phyloP scores from a whole-genome alignment of 1,140 invertebrate genomes.

The Microplitis mediator region DNA sequence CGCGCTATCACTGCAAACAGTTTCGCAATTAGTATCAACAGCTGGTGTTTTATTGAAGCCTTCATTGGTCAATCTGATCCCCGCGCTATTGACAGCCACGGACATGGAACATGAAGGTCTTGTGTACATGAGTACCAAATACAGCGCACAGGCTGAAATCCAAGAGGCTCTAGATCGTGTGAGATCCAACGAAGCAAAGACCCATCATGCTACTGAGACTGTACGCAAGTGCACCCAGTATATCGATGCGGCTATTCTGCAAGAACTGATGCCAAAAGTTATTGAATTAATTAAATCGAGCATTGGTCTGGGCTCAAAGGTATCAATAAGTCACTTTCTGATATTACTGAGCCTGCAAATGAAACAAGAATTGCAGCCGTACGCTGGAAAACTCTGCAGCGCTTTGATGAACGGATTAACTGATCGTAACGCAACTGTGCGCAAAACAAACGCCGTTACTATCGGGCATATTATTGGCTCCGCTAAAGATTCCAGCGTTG shows the following conservation, averaged over 20 bases:
- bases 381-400: constrained; percentile 77
- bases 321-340: constrained; percentile 84
- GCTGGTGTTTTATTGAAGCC: constrained; percentile 79
- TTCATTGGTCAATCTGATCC: constrained; percentile 80
- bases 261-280: constrained; percentile 80
- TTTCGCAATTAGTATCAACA: constrained; percentile 81
- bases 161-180: constrained; percentile 79
- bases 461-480: constrained; percentile 85
- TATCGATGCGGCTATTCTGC: constrained; percentile 75
- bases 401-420: constrained; percentile 79
- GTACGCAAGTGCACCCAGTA: constrained; percentile 86
- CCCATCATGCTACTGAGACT: constrained; percentile 86
- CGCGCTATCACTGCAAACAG: constrained; percentile 79
- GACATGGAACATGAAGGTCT: constrained; percentile 81
- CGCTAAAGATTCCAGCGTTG: constrained; percentile 86
- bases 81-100: constrained; percentile 81
- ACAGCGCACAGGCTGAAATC: constrained; percentile 69
- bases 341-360: constrained; percentile 69
- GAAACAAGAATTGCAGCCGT: constrained; percentile 67
- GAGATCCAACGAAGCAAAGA: constrained; percentile 77
- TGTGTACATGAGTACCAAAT: constrained; percentile 78
- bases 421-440: constrained; percentile 81
- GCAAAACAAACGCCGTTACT: constrained; percentile 82
- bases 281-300: constrained; percentile 82
- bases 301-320: constrained; percentile 82